Percentiles rank a stretch among this genome's conserved stretches.
phyloP scores from a whole-genome alignment of 2,888 invertebrate species.

The Acronicta aceris region DNA sequence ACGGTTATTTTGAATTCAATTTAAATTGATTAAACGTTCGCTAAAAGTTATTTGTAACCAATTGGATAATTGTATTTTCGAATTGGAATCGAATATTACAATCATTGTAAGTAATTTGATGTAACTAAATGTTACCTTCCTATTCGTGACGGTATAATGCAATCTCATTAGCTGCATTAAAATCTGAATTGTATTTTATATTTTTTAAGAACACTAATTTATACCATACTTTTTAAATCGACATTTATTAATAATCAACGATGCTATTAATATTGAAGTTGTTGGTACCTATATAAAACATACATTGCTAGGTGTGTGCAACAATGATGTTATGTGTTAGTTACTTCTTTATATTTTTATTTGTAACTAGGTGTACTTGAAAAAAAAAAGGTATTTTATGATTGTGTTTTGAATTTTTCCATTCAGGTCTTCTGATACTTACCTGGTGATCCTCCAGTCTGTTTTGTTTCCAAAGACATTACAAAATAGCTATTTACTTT shows the following conservation, averaged over 20 bases:
- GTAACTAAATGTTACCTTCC: not conserved
- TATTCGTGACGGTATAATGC: not conserved
- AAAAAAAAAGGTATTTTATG: too few species aligned
- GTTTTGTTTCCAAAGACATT: conserved; percentile 11
- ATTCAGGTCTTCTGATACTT: not conserved
- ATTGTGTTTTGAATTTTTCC: too few species aligned
- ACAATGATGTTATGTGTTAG: too few species aligned
- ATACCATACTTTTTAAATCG: too few species aligned
- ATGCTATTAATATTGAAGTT: too few species aligned
- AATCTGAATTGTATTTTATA: too few species aligned
- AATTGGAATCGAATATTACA: conserved; percentile 10
- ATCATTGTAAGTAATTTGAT: conserved; percentile 20
- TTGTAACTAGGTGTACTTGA: too few species aligned
- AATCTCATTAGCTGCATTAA: not conserved
- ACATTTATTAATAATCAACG: too few species aligned
- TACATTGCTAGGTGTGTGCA: too few species aligned
- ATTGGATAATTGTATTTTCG: conserved; percentile 17
- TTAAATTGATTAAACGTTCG: conserved; percentile 11
- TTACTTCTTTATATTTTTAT: too few species aligned
- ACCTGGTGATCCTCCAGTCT: not conserved
- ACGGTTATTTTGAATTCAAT: conserved; percentile 23
- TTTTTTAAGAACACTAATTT: too few species aligned
- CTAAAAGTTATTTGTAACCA: conserved; percentile 6
- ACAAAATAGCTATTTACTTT: not conserved
- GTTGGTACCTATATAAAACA: too few species aligned